These are phyloP conservation scores for Clavelina lepadiformis DNA, from an alignment of 23 tunicate genomes.

Conservation along the genomic window DNA sequence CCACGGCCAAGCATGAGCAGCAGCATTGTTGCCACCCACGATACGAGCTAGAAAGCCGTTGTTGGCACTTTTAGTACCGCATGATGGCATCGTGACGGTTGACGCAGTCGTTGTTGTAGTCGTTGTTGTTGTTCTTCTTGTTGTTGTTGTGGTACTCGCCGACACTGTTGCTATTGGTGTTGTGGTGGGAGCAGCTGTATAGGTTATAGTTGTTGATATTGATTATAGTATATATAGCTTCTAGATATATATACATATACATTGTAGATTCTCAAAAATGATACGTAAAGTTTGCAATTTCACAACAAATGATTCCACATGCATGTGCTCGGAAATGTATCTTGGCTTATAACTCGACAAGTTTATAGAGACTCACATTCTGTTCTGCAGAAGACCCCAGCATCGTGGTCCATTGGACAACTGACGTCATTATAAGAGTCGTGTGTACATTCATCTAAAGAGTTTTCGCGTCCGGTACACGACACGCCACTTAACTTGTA, in stretches of 20 bases:
- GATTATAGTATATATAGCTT: too few species aligned
- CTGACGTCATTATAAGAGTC: conserved; percentile 31
- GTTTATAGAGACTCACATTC: conserved; percentile 2
- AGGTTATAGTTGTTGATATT: too few species aligned
- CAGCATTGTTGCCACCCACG: conserved; percentile 54
- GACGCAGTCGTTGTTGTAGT: conserved; percentile 1
- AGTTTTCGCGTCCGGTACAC: conserved; percentile 51
- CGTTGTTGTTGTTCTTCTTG: conserved; percentile 22
- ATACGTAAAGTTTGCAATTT: too few species aligned
- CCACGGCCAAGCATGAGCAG: conserved; percentile 84
- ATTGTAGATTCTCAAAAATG: not conserved
- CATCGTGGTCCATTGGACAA: conserved; percentile 75
- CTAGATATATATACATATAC: too few species aligned
- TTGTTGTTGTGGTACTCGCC: conserved; percentile 26
- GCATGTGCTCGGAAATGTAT: not conserved
- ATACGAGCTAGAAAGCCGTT: conserved; percentile 24
- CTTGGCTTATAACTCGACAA: not conserved
- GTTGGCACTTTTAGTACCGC: conserved; percentile 30
- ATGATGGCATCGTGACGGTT: conserved; percentile 1
- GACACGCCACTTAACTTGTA: conserved; percentile 49
- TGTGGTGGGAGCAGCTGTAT: conserved; percentile 1
- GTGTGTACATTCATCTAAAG: conserved; percentile 52
- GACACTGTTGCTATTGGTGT: conserved; percentile 1
- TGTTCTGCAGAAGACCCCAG: conserved; percentile 68
- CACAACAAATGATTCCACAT: not conserved